phyloP scores from a whole-genome alignment of 92 coral and sea anemone genomes.

The Diadumene lineata region DNA sequence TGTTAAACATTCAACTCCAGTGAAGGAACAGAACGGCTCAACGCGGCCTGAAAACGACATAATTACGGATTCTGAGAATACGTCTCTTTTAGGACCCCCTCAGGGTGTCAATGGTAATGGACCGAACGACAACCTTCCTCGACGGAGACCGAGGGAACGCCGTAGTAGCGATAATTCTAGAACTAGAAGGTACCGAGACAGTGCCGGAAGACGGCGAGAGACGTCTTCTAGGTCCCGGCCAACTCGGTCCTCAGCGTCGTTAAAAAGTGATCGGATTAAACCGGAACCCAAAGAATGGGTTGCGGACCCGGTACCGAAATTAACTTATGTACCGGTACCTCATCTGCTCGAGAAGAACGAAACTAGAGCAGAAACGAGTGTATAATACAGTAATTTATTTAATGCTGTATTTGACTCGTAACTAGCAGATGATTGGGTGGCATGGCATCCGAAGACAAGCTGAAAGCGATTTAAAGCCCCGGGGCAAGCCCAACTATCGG shows the following conservation, averaged over 20 bases:
- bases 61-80: constrained; percentile 13
- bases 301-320: constrained; percentile 49
- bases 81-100: constrained; percentile 13
- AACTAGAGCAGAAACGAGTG: constrained; percentile 73
- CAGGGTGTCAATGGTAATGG: constrained; percentile 12
- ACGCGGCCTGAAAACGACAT: constrained; percentile 17
- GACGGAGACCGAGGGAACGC: constrained; percentile 33
- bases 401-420: too few relatives aligned
- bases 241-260: constrained; percentile 59
- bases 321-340: constrained; percentile 89
- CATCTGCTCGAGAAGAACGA: constrained; percentile 50
- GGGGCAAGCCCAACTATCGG: too few relatives aligned
- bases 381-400: constrained; percentile 18
- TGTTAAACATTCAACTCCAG: neutral
- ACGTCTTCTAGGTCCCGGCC: constrained; percentile 31
- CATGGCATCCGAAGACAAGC: too few relatives aligned
- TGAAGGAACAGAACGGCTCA: constrained; percentile 21
- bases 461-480: too few relatives aligned
- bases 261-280: constrained; percentile 77
- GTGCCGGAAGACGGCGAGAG: constrained; percentile 8
- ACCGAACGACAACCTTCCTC: constrained; percentile 27
- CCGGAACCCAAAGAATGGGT: constrained; percentile 81
- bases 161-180: constrained; percentile 29
- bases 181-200: constrained; percentile 33
- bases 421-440: too few relatives aligned